Evolutionary conservation across 1,140 invertebrate genomes (phyloP).

Genomic region (Ganaspis sp.): DNA sequence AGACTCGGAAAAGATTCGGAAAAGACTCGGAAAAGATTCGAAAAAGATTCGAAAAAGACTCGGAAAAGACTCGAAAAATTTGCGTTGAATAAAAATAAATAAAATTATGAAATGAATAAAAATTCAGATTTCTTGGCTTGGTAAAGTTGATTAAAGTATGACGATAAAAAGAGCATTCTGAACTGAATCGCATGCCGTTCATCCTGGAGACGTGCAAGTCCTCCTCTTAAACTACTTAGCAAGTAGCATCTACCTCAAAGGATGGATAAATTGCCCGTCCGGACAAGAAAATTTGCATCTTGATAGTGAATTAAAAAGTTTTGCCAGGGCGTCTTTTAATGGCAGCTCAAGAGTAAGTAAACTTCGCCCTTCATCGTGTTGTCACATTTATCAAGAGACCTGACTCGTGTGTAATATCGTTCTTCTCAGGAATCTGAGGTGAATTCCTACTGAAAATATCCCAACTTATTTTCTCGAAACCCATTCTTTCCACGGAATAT

Average conservation of each 20-base stretch:
- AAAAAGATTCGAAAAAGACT: no score
- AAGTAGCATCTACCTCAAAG: conserved; percentile 60
- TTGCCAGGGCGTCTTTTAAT: conserved; percentile 55
- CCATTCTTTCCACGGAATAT: background rate
- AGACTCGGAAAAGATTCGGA: no score
- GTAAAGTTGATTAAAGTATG: conserved; percentile 15
- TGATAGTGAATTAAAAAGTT: conserved; percentile 72
- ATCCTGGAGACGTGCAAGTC: conserved; percentile 11
- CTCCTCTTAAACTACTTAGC: conserved; percentile 49
- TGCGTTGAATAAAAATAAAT: background rate
- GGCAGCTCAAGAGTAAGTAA: conserved; percentile 44
- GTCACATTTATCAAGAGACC: conserved; percentile 48
- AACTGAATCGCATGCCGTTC: conserved; percentile 17
- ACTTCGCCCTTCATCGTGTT: conserved; percentile 41
- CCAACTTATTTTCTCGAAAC: background rate
- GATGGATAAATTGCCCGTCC: conserved; percentile 63
- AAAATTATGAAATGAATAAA: background rate
- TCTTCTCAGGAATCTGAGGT: conserved; percentile 31
- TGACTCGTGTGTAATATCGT: conserved; percentile 40
- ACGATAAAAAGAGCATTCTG: conserved; percentile 2
- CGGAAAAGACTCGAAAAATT: no score
- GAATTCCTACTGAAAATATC: conserved; percentile 22
- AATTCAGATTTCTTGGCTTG: background rate
- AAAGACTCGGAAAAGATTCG: no score
- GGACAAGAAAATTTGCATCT: conserved; percentile 69